A percentile compares a stretch with the other conserved stretches of the same genome.
Conservation (phyloP, 2,113 vertebrate species). For the Cichladusa arquata region DNA sequence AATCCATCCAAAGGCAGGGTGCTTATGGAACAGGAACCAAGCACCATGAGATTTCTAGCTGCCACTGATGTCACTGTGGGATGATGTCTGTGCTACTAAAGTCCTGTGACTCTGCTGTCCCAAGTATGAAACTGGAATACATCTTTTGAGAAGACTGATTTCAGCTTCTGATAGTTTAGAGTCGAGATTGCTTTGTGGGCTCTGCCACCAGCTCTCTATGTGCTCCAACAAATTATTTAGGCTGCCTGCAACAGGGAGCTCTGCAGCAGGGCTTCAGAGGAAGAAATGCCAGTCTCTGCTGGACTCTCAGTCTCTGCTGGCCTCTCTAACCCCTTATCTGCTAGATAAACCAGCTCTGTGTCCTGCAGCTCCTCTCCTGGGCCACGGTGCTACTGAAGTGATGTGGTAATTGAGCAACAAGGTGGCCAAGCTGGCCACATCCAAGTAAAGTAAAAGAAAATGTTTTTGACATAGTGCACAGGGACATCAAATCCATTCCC, state of each 20-base stretch:
- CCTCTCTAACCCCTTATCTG: not conserved
- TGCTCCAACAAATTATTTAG: not conserved
- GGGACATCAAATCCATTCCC: not conserved
- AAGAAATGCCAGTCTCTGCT: not conserved
- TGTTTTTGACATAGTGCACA: rapidly evolving
- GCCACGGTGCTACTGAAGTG: rapidly evolving
- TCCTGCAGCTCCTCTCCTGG: not conserved
- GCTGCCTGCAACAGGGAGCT: not conserved
- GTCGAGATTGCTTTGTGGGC: not conserved
- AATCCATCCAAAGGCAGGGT: not conserved
- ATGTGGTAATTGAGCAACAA: not conserved
- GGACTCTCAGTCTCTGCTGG: not conserved
- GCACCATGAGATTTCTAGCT: not conserved
- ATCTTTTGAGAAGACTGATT: not conserved
- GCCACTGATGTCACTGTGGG: not conserved
- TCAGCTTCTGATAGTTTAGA: not conserved
- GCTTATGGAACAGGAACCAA: not conserved
- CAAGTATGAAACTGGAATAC: not conserved
- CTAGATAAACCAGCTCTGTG: not conserved
- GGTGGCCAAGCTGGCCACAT: not conserved
- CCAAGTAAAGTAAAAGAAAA: not conserved
- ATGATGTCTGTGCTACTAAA: not conserved
- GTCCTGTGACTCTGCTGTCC: not conserved
- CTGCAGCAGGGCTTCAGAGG: not conserved
- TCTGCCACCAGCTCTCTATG: not conserved